These are phyloP conservation scores for Lathronympha strigana DNA, from an alignment of 2,888 invertebrate genomes.

Conservation along the genomic window DNA sequence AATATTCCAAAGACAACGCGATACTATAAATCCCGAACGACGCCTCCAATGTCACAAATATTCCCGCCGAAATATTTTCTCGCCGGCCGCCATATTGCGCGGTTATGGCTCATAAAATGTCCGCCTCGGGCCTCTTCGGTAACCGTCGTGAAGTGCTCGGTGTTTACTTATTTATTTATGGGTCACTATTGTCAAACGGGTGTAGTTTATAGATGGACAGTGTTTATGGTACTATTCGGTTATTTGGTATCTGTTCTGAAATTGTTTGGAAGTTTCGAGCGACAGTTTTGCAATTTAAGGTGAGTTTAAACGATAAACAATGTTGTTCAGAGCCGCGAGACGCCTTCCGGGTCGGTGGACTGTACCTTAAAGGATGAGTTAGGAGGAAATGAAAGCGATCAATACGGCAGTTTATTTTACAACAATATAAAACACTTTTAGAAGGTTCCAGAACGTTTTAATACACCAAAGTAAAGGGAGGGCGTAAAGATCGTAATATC, in stretches of 20 bases:
- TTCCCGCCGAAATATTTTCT: slow-evolving; percentile 43
- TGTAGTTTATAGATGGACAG: slow-evolving; percentile 26
- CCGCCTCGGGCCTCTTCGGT: slow-evolving; percentile 41
- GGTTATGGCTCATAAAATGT: slow-evolving; percentile 49
- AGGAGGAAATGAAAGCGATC: slow-evolving; percentile 32
- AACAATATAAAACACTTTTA: slow-evolving; percentile 15
- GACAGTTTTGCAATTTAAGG: slow-evolving; percentile 12
- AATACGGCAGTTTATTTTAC: slow-evolving; percentile 16
- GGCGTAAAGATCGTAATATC: slow-evolving; percentile 7
- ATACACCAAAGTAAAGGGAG: slow-evolving; percentile 3
- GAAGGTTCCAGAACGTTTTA: slow-evolving; percentile 12
- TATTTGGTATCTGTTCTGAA: slow-evolving; percentile 33
- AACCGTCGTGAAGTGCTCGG: slow-evolving; percentile 40
- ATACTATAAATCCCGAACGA: slow-evolving; percentile 40
- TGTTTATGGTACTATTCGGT: slow-evolving; percentile 34
- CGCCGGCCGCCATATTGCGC: slow-evolving; percentile 46
- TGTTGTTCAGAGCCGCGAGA: slow-evolving; percentile 21
- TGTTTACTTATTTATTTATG: slow-evolving; percentile 41
- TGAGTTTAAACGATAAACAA: slow-evolving; percentile 2
- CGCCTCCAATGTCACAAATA: slow-evolving; percentile 43
- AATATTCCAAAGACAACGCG: slow-evolving; percentile 41
- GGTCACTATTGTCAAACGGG: slow-evolving; percentile 40
- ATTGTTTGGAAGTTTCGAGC: slow-evolving; percentile 30
- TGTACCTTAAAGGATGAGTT: slow-evolving; percentile 29
- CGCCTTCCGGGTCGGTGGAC: slow-evolving; percentile 37